Evolutionary conservation across 1,140 invertebrate species (phyloP), one percentile per base, ranked within the genome.

Genomic region (Drosophila truncata): DNA sequence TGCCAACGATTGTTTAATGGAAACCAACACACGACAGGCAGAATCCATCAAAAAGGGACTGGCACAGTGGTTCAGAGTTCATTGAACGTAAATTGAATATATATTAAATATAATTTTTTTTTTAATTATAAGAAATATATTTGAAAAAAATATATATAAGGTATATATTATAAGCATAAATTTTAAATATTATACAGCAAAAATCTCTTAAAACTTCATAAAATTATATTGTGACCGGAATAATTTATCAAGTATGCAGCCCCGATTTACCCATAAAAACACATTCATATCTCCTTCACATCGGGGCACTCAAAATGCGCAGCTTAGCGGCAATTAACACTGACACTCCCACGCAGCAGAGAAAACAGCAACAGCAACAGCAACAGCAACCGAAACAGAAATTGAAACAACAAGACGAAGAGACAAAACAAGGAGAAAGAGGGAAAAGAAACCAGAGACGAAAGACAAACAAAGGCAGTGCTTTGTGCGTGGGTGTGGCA

Each of bases 321-420:
- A 81, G 62, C 80, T 90, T 88, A 78, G 78, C 62, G 67, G 80
- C 84, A 90, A 88, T 88, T 90, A 88, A 88, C 60, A 76, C 84
- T 90, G 80, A 74, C 84, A 88, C 85, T 90, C 84, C 85, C 84
- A 88, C 84, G 85, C 80, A 61, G 50, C 70, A 57, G 37, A 33
- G 49, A 37, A 29, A n/a, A n/a, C n/a, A n/a, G n/a, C n/a, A 59
- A 55, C 46, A 44, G 14, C 35, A 33, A 77, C 33, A 58, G 54
- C 47, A 72, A 49, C 47, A 46, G n/a, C 10, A 58, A 50, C 66
- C 73, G 47, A 44, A 46, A 54, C 35, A 44, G 23, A 83, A 35
- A 54, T 16, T 35, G 52, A 55, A 55, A 55, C 52, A 55, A 55
- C 52, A 55, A 55, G 52, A 3, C 52, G 33, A 37, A 55, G 52